Conservation (phyloP, 2,113 vertebrate species). For the Chrysochloris asiatica region DNA sequence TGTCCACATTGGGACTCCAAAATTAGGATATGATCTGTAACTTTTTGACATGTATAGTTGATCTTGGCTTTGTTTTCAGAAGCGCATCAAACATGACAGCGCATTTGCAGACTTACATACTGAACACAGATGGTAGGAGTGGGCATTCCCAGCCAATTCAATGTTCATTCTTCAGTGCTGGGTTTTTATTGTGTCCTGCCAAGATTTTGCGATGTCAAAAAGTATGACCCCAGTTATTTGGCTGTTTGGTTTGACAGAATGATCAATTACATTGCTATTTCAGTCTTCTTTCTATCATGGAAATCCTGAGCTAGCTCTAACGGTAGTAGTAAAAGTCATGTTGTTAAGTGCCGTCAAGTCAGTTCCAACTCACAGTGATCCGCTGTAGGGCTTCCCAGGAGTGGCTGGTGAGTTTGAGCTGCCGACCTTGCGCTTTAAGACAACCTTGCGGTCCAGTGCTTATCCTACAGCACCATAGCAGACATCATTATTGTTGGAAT, state of each 20-base stretch:
- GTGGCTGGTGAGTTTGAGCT: too few species aligned
- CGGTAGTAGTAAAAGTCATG: too few species aligned
- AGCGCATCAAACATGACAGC: not conserved
- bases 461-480: too few species aligned
- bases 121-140: not conserved
- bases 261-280: not conserved
- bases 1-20: too few species aligned
- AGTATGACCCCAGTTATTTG: not conserved
- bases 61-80: constrained; percentile 45
- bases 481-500: not conserved
- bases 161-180: not conserved
- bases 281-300: not conserved
- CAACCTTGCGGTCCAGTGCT: too few species aligned
- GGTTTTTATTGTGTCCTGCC: not conserved
- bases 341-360: too few species aligned
- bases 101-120: not conserved
- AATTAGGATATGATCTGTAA: not conserved
- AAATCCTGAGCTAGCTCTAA: too few species aligned
- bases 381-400: too few species aligned
- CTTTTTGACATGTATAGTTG: not conserved
- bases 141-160: not conserved
- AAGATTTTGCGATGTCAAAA: not conserved
- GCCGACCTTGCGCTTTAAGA: too few species aligned
- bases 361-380: too few species aligned
- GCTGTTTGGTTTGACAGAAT: not conserved